A percentile compares a stretch with the other conserved stretches of the same genome.
Evolutionary conservation across 2,113 vertebrate genomes (phyloP).

Genomic region (Microcebus murinus): DNA sequence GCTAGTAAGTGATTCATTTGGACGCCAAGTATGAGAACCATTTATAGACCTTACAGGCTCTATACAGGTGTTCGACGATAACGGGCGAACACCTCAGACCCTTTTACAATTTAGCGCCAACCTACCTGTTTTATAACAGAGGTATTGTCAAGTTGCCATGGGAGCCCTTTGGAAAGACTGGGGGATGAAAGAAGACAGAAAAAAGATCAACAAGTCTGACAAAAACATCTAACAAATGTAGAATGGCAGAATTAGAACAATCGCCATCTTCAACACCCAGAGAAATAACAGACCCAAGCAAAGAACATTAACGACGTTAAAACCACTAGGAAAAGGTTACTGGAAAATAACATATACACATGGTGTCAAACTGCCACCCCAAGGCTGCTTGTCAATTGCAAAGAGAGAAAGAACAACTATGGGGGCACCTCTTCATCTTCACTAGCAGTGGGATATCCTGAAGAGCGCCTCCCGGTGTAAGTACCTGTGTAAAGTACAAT

Average conservation of each 20-base stretch:
- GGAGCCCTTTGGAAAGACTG: neutral
- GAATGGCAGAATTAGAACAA: neutral
- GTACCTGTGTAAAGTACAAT: neutral
- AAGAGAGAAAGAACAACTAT: neutral
- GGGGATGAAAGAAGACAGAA: accelerated
- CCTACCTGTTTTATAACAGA: neutral
- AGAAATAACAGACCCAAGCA: neutral
- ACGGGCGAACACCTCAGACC: neutral
- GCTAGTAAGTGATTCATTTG: too few relatives aligned
- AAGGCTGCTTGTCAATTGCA: neutral
- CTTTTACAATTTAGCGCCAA: neutral
- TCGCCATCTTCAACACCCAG: neutral
- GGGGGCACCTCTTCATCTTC: neutral
- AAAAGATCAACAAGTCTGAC: neutral
- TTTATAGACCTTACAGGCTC: neutral
- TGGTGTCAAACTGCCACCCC: neutral
- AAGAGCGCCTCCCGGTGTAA: neutral
- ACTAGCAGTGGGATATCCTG: too few relatives aligned
- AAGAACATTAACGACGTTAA: neutral
- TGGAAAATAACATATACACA: neutral
- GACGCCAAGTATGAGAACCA: neutral
- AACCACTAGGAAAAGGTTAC: neutral
- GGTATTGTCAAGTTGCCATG: neutral
- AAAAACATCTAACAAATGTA: neutral
- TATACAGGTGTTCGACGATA: neutral